Evolutionary conservation across 2,113 vertebrate species (phyloP), one percentile per base, ranked within the genome.

Genomic region (Lampris megalopsis): DNA sequence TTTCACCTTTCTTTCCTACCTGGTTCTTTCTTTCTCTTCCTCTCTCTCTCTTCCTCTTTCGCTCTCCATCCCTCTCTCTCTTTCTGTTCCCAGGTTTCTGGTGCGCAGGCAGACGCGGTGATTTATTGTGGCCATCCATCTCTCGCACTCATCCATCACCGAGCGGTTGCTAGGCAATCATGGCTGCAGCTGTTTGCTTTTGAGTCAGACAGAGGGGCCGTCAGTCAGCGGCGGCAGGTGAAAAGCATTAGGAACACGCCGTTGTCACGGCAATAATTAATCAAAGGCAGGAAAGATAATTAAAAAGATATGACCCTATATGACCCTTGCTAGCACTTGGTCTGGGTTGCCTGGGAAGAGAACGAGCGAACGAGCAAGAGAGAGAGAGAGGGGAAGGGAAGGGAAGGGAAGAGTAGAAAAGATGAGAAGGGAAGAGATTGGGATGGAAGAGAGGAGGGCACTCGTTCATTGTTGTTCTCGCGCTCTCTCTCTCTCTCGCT

Each of bases 251-350:
- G 96, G 94, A 96, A 95, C 95, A 95, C 93, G 95, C 95, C 93
- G 96, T 98, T 98, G 97, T 99, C 97, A 98, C 95, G 95, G 94
- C 95, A 97, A 99, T 98, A 99, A 99, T 99, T 99, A 99, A 99
- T 99, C 97, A 99, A 98, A 97, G 97, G 96, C 95, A 94, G 95
- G 96, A 98, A 96, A 99, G 98, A 99, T 99, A 99, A 99, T 99
- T 99, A 99, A 99, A 99, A 99, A 99, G 98, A 99, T 99, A 99
- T 98, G 97, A 99, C 97, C 97, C 97, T 96, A 99, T 99, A 99
- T 98, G 97, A 99, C 97, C 97, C 97, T 96, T 96, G 96, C 95
- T 96, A 97, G 96, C 96, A 95, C 96, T 98, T 97, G 96, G 97
- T 96, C 96, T 92, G 95, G 95, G 95, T 97, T 96, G 94, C 94